phyloP scores from a whole-genome alignment of 1,140 invertebrate species.

The Drosophila fuyamai region DNA sequence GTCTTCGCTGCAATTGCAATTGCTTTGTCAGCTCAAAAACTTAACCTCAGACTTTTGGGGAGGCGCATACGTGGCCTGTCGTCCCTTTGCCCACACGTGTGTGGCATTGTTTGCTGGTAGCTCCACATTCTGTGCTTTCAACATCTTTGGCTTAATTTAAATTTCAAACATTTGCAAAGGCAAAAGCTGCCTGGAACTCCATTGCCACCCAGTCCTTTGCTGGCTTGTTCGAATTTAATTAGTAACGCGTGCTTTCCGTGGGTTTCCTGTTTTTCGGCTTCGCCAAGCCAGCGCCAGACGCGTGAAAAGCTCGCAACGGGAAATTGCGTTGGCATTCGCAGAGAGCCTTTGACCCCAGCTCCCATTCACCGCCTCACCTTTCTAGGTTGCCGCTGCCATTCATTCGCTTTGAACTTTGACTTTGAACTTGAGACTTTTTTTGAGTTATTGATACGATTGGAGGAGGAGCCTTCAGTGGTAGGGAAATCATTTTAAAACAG shows the following conservation, averaged over 20 bases:
- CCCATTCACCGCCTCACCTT: not conserved
- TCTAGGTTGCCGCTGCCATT: conserved; percentile 1
- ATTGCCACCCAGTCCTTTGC: conserved; percentile 7
- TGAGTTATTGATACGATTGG: conserved; percentile 47
- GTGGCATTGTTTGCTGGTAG: conserved; percentile 53
- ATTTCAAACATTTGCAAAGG: conserved; percentile 68
- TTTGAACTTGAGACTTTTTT: conserved; percentile 55
- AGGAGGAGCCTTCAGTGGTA: too few species aligned
- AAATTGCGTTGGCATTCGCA: conserved; percentile 60
- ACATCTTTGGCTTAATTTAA: conserved; percentile 60
- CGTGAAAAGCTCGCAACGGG: conserved; percentile 53
- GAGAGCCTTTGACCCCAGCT: not conserved
- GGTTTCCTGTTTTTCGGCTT: conserved; percentile 72
- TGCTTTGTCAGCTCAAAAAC: conserved; percentile 82
- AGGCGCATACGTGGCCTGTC: conserved; percentile 44
- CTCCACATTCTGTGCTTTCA: not conserved
- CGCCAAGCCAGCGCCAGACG: conserved; percentile 41
- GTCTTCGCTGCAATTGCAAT: conserved; percentile 70
- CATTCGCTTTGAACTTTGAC: conserved; percentile 37
- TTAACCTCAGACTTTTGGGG: conserved; percentile 72
- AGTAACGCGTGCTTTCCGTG: conserved; percentile 72
- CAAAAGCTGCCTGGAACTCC: not conserved
- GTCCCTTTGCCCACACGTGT: conserved; percentile 32
- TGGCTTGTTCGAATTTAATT: conserved; percentile 69
- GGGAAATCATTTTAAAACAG: not conserved